Evolutionary conservation across 2,888 invertebrate genomes (phyloP), one percentile per base, ranked within the genome.

Genomic region (Nomada flava): DNA sequence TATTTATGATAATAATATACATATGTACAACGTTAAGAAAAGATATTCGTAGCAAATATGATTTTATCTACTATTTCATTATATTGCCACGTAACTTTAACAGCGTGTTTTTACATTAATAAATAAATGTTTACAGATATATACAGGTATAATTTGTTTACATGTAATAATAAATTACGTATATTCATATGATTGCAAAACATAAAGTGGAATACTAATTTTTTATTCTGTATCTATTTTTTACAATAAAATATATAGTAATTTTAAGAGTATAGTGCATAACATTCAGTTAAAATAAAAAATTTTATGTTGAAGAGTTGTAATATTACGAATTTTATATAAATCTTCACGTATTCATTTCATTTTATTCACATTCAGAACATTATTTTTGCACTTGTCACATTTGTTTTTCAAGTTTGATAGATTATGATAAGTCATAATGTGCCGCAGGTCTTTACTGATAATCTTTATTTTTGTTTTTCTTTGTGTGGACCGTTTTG

Each of bases 1-100:
- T 64, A 64, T 20, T 57, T 72, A 23, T 11, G 15, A 47, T 15
- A 76, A 13, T 44, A 68, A 57, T 42, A 57, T 36, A 36, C 36
- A 36, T 36, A n/a, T 42, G 11, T 42, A 11, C n/a, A 13, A 60
- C 7, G 4, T 42, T 23, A 11, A 36, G 15, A 42, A 29, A 52
- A 47, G 13, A 62, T n/a, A 23, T 18, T 1, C 0, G 18, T 2
- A 36, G 3, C 2, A 7, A 68, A 42, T 20, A 53, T 23, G 15
- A 5, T 23, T 4, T 5, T 3, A 53, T 36, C 36, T 53, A 18
- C 10, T 15, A 42, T 2, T 26, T 3, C 10, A 47, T 20, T 63
- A 20, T 47, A 20, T 47, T 64, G 18, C 10, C 10, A 26, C 47
- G 7, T 47, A 59, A 29, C 2, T 47, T 44, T 9, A n/a, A 5